Evolutionary conservation across 2,888 invertebrate species (phyloP).

Genomic region (Pasiphila rectangulata): DNA sequence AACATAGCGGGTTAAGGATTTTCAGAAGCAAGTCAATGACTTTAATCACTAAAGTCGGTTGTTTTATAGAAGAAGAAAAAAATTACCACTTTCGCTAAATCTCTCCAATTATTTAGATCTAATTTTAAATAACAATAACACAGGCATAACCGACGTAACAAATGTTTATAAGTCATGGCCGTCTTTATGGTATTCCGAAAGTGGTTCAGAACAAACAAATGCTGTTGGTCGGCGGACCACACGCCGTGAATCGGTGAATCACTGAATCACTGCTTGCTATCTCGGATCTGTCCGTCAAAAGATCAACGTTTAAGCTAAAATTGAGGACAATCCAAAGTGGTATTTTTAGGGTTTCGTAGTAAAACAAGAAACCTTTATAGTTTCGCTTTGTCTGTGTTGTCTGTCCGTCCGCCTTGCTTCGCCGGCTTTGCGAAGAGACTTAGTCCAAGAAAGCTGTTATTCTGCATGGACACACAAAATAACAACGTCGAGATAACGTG

Average conservation of each 20-base stretch:
- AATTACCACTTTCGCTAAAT: slow-evolving; percentile 6
- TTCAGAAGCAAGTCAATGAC: too few species aligned
- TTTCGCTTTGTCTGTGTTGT: too few species aligned
- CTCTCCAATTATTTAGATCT: slow-evolving; percentile 14
- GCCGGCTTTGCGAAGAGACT: too few species aligned
- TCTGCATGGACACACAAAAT: too few species aligned
- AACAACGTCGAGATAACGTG: too few species aligned
- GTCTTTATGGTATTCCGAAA: slow-evolving; percentile 44
- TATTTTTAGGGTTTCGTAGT: background rate
- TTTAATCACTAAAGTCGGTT: too few species aligned
- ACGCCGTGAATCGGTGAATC: slow-evolving; percentile 45
- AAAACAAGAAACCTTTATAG: too few species aligned
- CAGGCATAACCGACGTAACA: slow-evolving; percentile 35
- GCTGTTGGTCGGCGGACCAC: slow-evolving; percentile 45
- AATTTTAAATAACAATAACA: slow-evolving; percentile 21
- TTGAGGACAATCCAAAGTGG: slow-evolving; percentile 1
- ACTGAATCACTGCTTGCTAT: slow-evolving; percentile 44
- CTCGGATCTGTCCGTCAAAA: slow-evolving; percentile 28
- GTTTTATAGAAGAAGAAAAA: too few species aligned
- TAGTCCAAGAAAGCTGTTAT: too few species aligned
- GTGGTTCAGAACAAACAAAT: slow-evolving; percentile 45
- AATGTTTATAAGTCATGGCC: slow-evolving; percentile 43
- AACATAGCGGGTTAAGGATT: too few species aligned
- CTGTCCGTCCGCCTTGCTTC: too few species aligned
- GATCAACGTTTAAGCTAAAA: slow-evolving; percentile 1